Base-by-base conservation (phyloP, 2,888 invertebrate species). In the Luperina nickerlii region DNA sequence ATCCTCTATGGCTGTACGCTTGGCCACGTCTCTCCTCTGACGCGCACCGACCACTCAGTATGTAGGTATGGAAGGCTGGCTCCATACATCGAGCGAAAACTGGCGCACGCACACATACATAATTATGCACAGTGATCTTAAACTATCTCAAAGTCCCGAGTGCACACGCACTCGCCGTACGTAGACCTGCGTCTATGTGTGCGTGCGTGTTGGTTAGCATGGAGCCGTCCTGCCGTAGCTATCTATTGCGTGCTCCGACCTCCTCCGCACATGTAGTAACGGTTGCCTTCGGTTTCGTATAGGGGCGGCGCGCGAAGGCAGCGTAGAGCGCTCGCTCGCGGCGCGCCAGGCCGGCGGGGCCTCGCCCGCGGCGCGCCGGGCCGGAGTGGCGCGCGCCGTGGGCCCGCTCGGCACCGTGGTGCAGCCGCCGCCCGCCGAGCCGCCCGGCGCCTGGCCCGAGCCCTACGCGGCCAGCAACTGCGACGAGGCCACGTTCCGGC, bases 241-340 rank as follows among this genome's bases (percentile, higher is more conserved):
- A 3, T 1, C 0, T 62, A 76, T 45, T n/a, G 51, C 11, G 80
- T 68, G 80, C 18, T 81, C 62, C 91, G 89, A 83, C 63, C 86
- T 86, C 85, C 85, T 86, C 85, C 85, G 84, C 87, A 79, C 79
- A 74, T 87, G 90, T 91, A 94, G 94, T 95, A 94, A 94, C 94
- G 96, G 98, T 98, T 98, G 98, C 98, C 98, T 98, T 98, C 98
- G 98, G 98, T 98, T 98, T 95, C 94, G 98, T 98, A 97, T 98
- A 98, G 98, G 98, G 98, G 97, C 96, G 96, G 90, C 87, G 81
- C 78, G 94, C 94, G 94, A 38, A n/a, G 94, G 92, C 95, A 32
- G 82, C 70, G 20, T 0, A 13, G 95, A 84, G 42, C 9, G 42
- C 42, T 38, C 38, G 38, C 38, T 6, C 42, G 8, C 42, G 95